phyloP scores from a whole-genome alignment of 2,888 invertebrate species.

The Spodoptera picta region DNA sequence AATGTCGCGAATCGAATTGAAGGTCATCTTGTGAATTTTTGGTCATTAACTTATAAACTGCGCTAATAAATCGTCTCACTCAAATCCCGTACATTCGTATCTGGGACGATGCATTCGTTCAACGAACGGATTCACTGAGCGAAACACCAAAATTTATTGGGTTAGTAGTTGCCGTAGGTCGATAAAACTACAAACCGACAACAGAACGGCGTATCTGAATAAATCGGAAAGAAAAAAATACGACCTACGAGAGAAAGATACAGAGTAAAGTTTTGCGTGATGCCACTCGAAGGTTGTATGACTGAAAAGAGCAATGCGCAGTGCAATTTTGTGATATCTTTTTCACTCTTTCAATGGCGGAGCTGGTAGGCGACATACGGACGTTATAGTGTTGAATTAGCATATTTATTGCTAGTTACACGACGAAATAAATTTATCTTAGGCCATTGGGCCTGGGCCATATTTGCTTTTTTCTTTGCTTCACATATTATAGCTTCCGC shows the following conservation, averaged over 20 bases:
- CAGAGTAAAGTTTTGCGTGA: slow-evolving; percentile 80
- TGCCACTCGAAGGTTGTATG: slow-evolving; percentile 76
- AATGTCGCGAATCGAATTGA: slow-evolving; percentile 18
- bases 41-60: slow-evolving; percentile 64
- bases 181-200: slow-evolving; percentile 82
- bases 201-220: slow-evolving; percentile 80
- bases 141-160: slow-evolving; percentile 89
- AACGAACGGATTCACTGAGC: slow-evolving; percentile 86
- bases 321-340: slow-evolving; percentile 88
- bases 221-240: slow-evolving; percentile 76
- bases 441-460: slow-evolving; percentile 78
- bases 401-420: slow-evolving; percentile 88
- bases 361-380: slow-evolving; percentile 86
- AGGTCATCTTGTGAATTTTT: slow-evolving; percentile 56
- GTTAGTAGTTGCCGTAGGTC: slow-evolving; percentile 89
- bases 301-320: slow-evolving; percentile 87
- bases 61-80: slow-evolving; percentile 74
- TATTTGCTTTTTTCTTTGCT: slow-evolving; percentile 70
- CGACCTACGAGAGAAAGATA: slow-evolving; percentile 78
- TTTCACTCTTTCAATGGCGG: slow-evolving; percentile 85
- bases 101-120: slow-evolving; percentile 88
- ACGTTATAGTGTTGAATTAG: slow-evolving; percentile 87
- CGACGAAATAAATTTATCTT: slow-evolving; percentile 85
- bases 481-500: slow-evolving; percentile 72
- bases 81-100: slow-evolving; percentile 83